Evolutionary conservation across 2,797 vertebrate genomes (phyloP).

Genomic region (Mionectes olivaceus): DNA sequence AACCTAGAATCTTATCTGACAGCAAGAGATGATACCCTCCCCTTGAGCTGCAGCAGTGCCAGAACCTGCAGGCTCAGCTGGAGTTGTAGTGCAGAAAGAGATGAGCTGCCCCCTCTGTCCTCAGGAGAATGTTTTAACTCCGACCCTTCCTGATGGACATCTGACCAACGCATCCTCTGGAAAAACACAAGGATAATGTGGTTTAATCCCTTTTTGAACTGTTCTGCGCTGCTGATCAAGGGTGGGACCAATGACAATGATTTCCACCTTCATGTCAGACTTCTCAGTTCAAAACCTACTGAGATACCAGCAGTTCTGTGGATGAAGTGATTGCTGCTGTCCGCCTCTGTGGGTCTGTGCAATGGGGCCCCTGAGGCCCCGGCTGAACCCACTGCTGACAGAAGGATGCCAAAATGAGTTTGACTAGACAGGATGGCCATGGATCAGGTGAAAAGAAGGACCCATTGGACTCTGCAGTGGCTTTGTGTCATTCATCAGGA

Average conservation of each 20-base stretch:
- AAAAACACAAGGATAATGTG: not conserved
- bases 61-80: not conserved
- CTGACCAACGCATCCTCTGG: not conserved
- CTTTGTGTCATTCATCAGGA: not conserved
- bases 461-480: rapidly evolving
- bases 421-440: not conserved
- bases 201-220: not conserved
- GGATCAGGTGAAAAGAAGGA: not conserved
- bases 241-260: not conserved
- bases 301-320: not conserved
- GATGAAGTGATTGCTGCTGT: not conserved
- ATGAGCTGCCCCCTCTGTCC: not conserved
- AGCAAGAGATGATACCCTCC: not conserved
- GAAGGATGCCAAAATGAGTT: not conserved
- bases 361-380: not conserved
- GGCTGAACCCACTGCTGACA: not conserved
- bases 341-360: not conserved
- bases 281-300: rapidly evolving
- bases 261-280: not conserved
- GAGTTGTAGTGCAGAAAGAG: not conserved
- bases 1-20: not conserved
- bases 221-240: not conserved
- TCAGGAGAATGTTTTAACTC: not conserved
- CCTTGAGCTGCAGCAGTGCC: not conserved
- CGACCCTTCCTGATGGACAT: not conserved